A percentile compares a stretch with the other conserved stretches of the same genome.
These are phyloP conservation scores for Scaptomyza hsui DNA, from an alignment of 1,140 invertebrate species.

Conservation along the genomic window DNA sequence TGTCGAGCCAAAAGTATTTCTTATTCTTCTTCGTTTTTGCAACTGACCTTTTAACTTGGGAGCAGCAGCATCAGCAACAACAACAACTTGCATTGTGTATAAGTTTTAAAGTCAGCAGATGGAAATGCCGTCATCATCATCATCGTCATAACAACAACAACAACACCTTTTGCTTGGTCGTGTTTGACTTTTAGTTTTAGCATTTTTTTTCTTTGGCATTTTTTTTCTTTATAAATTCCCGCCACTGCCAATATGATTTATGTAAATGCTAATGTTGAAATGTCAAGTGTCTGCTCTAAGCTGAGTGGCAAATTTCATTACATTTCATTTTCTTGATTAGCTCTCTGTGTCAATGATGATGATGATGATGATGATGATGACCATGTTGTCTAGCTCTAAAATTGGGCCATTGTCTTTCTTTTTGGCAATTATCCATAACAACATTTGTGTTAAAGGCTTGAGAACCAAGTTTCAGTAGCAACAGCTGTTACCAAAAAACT, in stretches of 20 bases:
- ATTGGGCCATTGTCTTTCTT: constrained; percentile 2
- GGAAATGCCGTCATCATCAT: constrained; percentile 62
- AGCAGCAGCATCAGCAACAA: constrained; percentile 41
- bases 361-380: too few species aligned
- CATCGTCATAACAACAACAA: constrained; percentile 35
- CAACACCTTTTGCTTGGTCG: constrained; percentile 36
- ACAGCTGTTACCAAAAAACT: too few species aligned
- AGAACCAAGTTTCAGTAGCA: too few species aligned
- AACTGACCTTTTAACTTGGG: constrained; percentile 46
- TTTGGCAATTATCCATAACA: not conserved
- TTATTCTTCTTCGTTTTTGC: constrained; percentile 26
- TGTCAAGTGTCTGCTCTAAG: constrained; percentile 63
- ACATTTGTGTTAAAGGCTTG: too few species aligned
- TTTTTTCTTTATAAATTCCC: constrained; percentile 57
- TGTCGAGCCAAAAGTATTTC: not conserved
- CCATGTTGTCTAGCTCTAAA: too few species aligned
- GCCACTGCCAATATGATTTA: constrained; percentile 71
- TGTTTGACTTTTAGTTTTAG: constrained; percentile 48
- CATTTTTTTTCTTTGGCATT: constrained; percentile 31
- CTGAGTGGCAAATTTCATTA: constrained; percentile 50
- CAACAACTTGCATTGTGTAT: constrained; percentile 38
- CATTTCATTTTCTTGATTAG: constrained; percentile 30
- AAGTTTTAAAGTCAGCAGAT: constrained; percentile 44
- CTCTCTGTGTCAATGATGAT: not conserved
- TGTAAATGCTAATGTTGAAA: constrained; percentile 75